Evolutionary conservation across 2,113 vertebrate species (phyloP), one percentile per base, ranked within the genome.

Genomic region (Elephantulus edwardii): DNA sequence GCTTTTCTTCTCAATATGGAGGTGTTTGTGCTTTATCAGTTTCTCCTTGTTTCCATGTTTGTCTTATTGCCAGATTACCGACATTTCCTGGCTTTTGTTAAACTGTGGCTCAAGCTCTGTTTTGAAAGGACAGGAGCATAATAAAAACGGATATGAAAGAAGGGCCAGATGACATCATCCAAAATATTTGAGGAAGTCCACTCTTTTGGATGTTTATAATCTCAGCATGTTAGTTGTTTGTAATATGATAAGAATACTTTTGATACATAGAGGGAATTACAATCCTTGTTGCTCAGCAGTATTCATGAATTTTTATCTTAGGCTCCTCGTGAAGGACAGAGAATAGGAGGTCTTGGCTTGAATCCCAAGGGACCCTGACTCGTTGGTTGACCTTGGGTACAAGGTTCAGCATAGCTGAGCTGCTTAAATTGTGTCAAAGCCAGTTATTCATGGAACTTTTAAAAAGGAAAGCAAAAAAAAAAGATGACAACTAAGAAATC

Each of bases 241-340:
- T 90, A 78, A 62, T 97, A 35, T 89, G 96, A 97, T 97, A 98
- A 97, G 96, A 88, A 83, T 58, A 84, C 97, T 97, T 97, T 97
- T 96, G 95, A 89, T 94, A 60, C 92, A 44, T 84, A 86, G 62
- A 70, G 82, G 78, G 91, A 94, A 87, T 58, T 22, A 72, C 87
- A 94, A 86, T 89, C 70, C 83, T 78, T 88, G 40, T 0, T 88
- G 88, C 92, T 89, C 86, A 91, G 92, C 92, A 83, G 64, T 88
- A 48, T 95, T 96, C 95, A 90, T 94, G 86, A 64, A 44, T 70
- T 93, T 91, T 94, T 88, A 85, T 91, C 81, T 95, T 48, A 42
- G 85, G 86, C 62, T 92, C 52, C 28, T 62, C 83, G 86, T 60
- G 88, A 86, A 44, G 71, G 77, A 95, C 78, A 70, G 54, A 93